Conservation (phyloP, 2,797 vertebrate species). For the Brachyrhaphis roseni region DNA sequence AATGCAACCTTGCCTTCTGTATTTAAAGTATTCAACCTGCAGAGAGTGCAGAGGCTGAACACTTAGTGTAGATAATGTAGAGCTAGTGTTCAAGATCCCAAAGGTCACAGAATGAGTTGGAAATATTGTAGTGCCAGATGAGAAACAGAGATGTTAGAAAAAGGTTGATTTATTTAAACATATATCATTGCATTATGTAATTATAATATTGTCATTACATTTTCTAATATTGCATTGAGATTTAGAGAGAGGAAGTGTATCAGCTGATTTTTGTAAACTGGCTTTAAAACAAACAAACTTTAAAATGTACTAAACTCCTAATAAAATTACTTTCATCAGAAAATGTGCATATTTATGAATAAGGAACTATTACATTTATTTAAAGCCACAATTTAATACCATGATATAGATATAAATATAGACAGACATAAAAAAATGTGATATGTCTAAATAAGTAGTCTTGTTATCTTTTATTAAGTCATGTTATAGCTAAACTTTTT, state of each 20-base stretch:
- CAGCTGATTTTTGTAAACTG: not conserved
- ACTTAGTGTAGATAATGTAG: not conserved
- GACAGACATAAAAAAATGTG: not conserved
- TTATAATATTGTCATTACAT: not conserved
- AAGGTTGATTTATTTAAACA: not conserved
- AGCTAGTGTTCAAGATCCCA: not conserved
- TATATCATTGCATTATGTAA: not conserved
- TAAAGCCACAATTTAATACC: not conserved
- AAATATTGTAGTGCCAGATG: not conserved
- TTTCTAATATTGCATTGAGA: not conserved
- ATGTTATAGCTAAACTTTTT: not conserved
- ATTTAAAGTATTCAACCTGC: not conserved
- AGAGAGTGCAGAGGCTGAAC: not conserved
- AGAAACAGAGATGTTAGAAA: not conserved
- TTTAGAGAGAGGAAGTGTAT: not conserved
- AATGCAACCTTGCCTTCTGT: not conserved
- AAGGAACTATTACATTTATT: not conserved
- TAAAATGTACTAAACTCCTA: not conserved
- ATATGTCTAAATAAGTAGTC: not conserved
- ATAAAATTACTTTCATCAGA: not conserved
- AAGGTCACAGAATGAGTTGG: not conserved
- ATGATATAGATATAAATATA: not conserved
- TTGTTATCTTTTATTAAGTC: not conserved
- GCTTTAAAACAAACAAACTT: not conserved
- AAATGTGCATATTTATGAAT: not conserved